Evolutionary conservation across 2,797 vertebrate species (phyloP).

Genomic region (Rhinella marina): DNA sequence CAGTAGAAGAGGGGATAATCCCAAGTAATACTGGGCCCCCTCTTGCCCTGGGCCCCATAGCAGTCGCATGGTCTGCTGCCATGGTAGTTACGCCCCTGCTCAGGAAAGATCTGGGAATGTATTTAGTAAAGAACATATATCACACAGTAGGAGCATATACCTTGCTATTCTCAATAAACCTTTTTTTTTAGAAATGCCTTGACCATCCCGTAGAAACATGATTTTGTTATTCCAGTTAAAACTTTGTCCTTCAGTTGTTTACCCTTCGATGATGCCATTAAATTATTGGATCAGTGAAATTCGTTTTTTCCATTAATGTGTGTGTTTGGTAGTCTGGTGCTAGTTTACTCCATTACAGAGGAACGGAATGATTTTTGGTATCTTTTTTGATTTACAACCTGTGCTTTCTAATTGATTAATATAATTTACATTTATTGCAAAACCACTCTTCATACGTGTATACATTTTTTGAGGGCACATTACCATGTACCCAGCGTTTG

Average conservation of each 20-base stretch:
- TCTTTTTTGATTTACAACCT: too few species aligned
- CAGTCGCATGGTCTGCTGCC: too few species aligned
- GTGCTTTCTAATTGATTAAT: not conserved
- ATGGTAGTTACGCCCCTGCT: too few species aligned
- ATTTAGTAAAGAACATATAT: not conserved
- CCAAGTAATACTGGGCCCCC: too few species aligned
- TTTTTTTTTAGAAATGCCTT: not conserved
- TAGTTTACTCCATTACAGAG: not conserved
- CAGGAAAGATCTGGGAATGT: too few species aligned
- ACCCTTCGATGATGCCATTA: constrained; percentile 33
- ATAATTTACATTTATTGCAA: not conserved
- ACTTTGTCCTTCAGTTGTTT: constrained; percentile 28
- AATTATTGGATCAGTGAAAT: constrained; percentile 40
- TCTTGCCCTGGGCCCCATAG: too few species aligned
- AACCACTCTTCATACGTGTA: not conserved
- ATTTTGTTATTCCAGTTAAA: not conserved
- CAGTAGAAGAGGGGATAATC: too few species aligned
- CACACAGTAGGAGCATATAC: not conserved
- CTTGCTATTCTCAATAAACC: not conserved
- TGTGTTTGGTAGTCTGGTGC: not conserved
- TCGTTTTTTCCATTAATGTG: constrained; percentile 31
- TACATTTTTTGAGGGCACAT: too few species aligned
- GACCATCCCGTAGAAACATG: not conserved
- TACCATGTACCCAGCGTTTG: too few species aligned
- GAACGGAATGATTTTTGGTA: not conserved